Conservation (phyloP, 1,140 invertebrate species). For the Maniola jurtina region DNA sequence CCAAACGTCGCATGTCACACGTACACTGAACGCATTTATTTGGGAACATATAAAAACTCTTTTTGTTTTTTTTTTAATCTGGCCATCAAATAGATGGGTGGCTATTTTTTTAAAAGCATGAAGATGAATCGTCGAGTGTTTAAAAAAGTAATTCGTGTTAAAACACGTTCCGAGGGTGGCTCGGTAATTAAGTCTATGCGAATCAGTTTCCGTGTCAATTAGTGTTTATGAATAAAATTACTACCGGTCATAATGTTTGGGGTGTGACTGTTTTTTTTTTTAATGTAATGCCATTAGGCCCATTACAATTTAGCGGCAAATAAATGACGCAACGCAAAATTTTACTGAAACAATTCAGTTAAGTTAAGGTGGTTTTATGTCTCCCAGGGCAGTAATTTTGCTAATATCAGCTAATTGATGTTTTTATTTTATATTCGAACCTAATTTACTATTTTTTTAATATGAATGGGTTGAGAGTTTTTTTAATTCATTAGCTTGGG, state of each 20-base stretch:
- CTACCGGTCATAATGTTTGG: constrained; percentile 31
- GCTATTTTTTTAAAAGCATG: constrained; percentile 38
- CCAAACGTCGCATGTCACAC: constrained; percentile 34
- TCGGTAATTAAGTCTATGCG: constrained; percentile 49
- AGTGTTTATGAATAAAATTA: constrained; percentile 50
- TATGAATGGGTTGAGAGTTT: too few relatives aligned
- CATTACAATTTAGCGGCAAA: constrained; percentile 34
- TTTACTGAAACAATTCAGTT: constrained; percentile 24
- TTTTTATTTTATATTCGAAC: neutral
- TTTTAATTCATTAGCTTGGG: neutral
- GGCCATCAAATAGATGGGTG: constrained; percentile 30
- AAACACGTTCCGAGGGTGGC: constrained; percentile 38
- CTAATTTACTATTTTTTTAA: neutral
- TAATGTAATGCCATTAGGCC: constrained; percentile 33
- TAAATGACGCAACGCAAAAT: constrained; percentile 27
- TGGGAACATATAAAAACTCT: constrained; percentile 34
- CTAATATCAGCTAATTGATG: neutral
- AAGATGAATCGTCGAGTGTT: constrained; percentile 39
- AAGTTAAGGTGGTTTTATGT: constrained; percentile 21
- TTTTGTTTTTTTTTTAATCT: constrained; percentile 35
- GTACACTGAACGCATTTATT: constrained; percentile 28
- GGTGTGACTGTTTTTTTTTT: constrained; percentile 39
- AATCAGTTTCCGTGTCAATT: constrained; percentile 53
- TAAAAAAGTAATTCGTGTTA: constrained; percentile 37
- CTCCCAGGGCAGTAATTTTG: constrained; percentile 17